Evolutionary conservation across 2,888 invertebrate genomes (phyloP).

Genomic region (Synanthedon myopaeformis): DNA sequence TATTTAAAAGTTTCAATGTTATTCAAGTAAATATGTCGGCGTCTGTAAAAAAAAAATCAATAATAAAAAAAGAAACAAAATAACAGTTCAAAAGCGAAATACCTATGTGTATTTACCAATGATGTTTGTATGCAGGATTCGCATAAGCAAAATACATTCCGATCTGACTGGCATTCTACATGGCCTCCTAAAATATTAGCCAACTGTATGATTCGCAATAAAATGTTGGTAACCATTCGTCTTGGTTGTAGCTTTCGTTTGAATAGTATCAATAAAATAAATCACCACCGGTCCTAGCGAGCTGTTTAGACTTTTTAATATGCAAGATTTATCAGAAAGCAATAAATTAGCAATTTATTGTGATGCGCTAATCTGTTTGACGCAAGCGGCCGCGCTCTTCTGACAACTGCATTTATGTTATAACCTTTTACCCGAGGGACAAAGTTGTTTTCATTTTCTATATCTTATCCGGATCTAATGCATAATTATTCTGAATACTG

Average conservation of each 20-base stretch:
- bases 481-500: too few species aligned
- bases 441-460: too few species aligned
- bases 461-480: too few species aligned
- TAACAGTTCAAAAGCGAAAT: too few species aligned
- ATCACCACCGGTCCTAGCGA: conserved; percentile 14
- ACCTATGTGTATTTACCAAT: background rate
- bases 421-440: too few species aligned
- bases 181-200: background rate
- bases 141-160: background rate
- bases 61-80: too few species aligned
- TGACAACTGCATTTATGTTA: too few species aligned
- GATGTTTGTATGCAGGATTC: background rate
- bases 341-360: conserved; percentile 48
- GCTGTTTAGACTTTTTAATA: conserved; percentile 26
- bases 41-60: too few species aligned
- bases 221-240: conserved; percentile 20
- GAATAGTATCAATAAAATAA: conserved; percentile 34
- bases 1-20: too few species aligned
- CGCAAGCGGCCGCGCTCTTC: conserved; percentile 30
- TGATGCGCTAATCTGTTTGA: conserved; percentile 51
- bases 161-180: background rate
- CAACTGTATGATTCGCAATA: background rate
- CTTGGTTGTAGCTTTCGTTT: conserved; percentile 38
- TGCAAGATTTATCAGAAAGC: conserved; percentile 32
- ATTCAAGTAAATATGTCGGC: too few species aligned